Conservation (phyloP, 1,140 invertebrate genomes). For the Drosophila baimaii region DNA sequence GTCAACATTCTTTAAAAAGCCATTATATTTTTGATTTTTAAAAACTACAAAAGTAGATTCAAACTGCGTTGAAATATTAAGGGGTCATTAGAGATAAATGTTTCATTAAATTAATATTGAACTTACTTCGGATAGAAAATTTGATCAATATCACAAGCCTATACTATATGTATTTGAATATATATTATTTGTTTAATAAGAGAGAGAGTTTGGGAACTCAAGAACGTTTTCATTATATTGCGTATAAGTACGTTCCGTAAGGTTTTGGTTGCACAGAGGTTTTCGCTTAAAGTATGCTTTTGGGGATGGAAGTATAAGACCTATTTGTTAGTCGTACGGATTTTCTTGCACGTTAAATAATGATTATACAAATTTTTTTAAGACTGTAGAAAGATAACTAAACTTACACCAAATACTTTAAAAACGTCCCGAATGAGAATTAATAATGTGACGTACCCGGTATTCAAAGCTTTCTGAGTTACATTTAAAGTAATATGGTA, state of each 20-base stretch:
- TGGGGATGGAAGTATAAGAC: slow-evolving; percentile 2
- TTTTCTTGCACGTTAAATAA: not conserved
- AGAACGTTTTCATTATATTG: not conserved
- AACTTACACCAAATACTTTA: no score
- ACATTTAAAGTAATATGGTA: no score
- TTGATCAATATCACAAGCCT: not conserved
- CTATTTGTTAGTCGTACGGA: not conserved
- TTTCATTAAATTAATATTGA: not conserved
- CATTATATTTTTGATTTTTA: not conserved
- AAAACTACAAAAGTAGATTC: no score
- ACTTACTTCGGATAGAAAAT: not conserved
- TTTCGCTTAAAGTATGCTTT: slow-evolving; percentile 3
- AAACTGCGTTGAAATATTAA: no score
- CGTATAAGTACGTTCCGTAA: not conserved
- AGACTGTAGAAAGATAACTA: no score
- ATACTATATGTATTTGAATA: not conserved
- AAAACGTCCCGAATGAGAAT: no score
- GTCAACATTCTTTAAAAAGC: not conserved
- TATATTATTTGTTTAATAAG: not conserved
- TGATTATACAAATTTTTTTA: no score
- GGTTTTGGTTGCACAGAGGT: no score
- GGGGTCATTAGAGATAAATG: no score
- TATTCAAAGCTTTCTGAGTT: no score
- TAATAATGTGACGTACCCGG: no score
- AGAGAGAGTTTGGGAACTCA: not conserved